Percentiles rank a stretch among this genome's conserved stretches.
phyloP scores from a whole-genome alignment of 2,797 vertebrate species.

The Melanotaenia parkinsoni region DNA sequence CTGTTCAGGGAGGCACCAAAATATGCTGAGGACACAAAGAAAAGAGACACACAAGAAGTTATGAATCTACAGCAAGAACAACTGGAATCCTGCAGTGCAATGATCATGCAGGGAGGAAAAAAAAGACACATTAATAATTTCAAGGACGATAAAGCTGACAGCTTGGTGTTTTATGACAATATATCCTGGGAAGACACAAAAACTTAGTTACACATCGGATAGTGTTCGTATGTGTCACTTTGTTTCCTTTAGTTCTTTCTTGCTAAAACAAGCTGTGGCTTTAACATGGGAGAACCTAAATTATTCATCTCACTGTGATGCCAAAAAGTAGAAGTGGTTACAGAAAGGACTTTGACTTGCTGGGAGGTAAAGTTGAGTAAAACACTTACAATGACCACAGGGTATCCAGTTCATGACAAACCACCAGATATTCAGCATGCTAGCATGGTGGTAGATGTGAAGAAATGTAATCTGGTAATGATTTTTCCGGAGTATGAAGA shows the following conservation, averaged over 20 bases:
- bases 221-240: slow-evolving; percentile 25
- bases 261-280: slow-evolving; percentile 28
- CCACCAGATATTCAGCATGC: slow-evolving; percentile 99
- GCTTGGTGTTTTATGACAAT: neutral
- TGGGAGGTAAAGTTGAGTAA: slow-evolving; percentile 31
- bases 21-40: slow-evolving; percentile 84
- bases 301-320: slow-evolving; percentile 57
- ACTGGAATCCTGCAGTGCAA: neutral
- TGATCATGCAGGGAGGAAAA: slow-evolving; percentile 3
- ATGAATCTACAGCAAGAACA: slow-evolving; percentile 19
- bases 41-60: neutral
- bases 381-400: slow-evolving; percentile 95
- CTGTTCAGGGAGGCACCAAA: slow-evolving; percentile 95
- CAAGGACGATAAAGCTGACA: neutral
- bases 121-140: neutral
- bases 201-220: neutral
- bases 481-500: slow-evolving; percentile 97
- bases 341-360: slow-evolving; percentile 35
- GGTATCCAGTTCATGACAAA: slow-evolving; percentile 99
- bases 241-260: slow-evolving; percentile 25
- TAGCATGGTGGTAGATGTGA: slow-evolving; percentile 94
- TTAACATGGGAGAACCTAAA: slow-evolving; percentile 54
- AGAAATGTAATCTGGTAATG: slow-evolving; percentile 96
- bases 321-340: slow-evolving; percentile 34
- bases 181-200: neutral